Evolutionary conservation across 2,797 vertebrate species (phyloP), one percentile per base, ranked within the genome.

Genomic region (Sphenopsis melanotis): DNA sequence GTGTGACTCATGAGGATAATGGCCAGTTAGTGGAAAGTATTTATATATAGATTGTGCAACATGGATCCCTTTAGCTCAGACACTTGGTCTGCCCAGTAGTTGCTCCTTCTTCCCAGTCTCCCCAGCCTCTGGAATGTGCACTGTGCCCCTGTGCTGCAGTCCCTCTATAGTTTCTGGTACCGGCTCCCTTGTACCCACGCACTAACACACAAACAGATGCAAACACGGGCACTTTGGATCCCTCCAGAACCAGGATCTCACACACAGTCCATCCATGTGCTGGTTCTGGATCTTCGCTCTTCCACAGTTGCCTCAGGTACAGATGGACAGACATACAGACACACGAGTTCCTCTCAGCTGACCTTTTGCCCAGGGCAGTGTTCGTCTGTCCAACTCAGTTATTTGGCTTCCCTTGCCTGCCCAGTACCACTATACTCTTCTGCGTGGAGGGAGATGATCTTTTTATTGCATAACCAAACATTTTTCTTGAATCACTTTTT

Each of bases 101-200:
- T 83, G 11, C 3, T 72, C 24, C 39, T 34, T 12, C 27, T 55
- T 55, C 19, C 50, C 66, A 37, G 22, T 9, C 12, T 53, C 18
- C n/a, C 23, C 36, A 66, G 13, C 5, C 47, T 24, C 23, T 53
- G 34, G 27, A 49, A 63, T 2, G 3, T 24, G 36, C 19, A 4
- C 37, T 24, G 12, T n/a, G 9, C 6, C 16, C 3, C 17, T 9
- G n/a, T 3, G 1, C 27, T 27, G 8, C n/a, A 55, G n/a, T 7
- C 27, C n/a, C 3, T 2, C 21, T 36, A 4, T 9, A 24, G 30
- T 24, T 66, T 44, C 49, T 59, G 71, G 18, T 20, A 18, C 9
- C 44, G 32, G 18, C 5, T 1, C 9, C 18, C 11, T 17, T 30
- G 21, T 15, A 34, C 14, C 63, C n/a, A 6, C 0, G 1, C 5